Percentiles rank a stretch among this genome's conserved stretches.
Conservation (phyloP, 2,113 vertebrate species). For the Oxyruncus cristatus region DNA sequence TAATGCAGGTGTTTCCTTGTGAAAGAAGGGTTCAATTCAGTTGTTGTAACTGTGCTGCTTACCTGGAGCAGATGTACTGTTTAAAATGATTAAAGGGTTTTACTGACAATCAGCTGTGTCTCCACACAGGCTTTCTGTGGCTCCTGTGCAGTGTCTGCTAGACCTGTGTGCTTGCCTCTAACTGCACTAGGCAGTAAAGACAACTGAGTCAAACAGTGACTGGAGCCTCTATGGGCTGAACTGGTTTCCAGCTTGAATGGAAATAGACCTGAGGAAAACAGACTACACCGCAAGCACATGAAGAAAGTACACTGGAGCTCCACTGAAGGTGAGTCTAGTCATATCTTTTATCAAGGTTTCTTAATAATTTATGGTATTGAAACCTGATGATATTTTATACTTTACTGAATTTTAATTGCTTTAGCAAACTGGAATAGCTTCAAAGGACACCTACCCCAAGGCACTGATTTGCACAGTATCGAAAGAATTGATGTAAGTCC, state of each 20-base stretch:
- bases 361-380: not conserved
- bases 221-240: not conserved
- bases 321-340: not conserved
- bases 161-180: not conserved
- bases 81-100: not conserved
- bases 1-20: not conserved
- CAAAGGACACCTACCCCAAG: conserved; percentile 43
- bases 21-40: not conserved
- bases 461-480: not conserved
- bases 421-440: conserved; percentile 15
- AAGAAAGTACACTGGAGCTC: not conserved
- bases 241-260: not conserved
- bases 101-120: not conserved
- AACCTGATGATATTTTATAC: not conserved
- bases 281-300: accelerated
- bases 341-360: not conserved
- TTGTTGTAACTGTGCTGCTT: not conserved
- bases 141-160: not conserved
- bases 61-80: not conserved
- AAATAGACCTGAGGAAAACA: not conserved
- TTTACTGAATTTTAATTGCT: conserved; percentile 29
- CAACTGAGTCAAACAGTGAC: not conserved
- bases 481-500: not conserved
- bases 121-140: not conserved
- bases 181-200: not conserved